These are phyloP conservation scores for Bolborhynchus lineola DNA, from an alignment of 2,113 vertebrate species.

Conservation along the genomic window DNA sequence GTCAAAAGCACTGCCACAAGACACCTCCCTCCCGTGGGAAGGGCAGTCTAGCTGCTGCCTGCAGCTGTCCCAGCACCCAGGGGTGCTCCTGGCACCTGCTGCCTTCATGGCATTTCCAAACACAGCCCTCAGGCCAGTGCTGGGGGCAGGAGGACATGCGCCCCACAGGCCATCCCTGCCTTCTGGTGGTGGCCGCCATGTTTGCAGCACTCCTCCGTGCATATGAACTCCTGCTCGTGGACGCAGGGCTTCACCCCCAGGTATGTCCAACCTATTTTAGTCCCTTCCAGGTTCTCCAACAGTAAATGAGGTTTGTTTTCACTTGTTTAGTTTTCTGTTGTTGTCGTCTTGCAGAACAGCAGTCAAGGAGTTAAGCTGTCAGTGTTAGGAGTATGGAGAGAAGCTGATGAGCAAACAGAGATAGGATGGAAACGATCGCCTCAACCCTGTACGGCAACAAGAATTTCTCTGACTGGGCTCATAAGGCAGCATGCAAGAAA, in stretches of 20 bases:
- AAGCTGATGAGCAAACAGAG: not conserved
- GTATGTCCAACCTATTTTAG: not conserved
- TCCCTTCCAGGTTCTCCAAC: not conserved
- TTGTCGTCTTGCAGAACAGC: not conserved
- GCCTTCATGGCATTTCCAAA: not conserved
- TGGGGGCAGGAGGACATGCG: fast-evolving
- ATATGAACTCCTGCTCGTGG: fast-evolving
- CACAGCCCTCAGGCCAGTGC: too few species aligned
- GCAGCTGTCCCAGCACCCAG: not conserved
- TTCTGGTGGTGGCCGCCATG: not conserved
- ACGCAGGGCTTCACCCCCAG: not conserved
- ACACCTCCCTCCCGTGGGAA: not conserved
- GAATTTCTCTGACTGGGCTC: not conserved
- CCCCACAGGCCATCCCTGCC: fast-evolving
- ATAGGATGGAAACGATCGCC: not conserved
- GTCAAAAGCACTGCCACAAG: fast-evolving
- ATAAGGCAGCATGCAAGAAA: not conserved
- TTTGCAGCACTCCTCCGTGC: not conserved
- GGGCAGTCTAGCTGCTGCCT: not conserved
- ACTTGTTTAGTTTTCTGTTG: not conserved
- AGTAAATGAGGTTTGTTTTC: not conserved
- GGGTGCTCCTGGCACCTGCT: not conserved
- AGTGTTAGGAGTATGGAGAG: not conserved
- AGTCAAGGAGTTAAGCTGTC: not conserved
- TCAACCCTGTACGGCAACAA: not conserved